Evolutionary conservation across 1,140 invertebrate species (phyloP).

Genomic region (fruit fly (Drosophila melanogaster)): Release_6_plus_ISO1_MT NT_033777.3:28516001-28516500

Average conservation of each 20-base stretch:
- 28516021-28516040: slow-evolving; percentile 84
- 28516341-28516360: slow-evolving; percentile 69
- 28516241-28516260: slow-evolving; percentile 11
- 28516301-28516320: slow-evolving; percentile 62
- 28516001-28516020: slow-evolving; percentile 62
- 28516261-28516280: slow-evolving; percentile 52
- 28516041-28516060: slow-evolving; percentile 85
- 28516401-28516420: slow-evolving; percentile 71
- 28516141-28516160: slow-evolving; percentile 41
- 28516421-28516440: slow-evolving; percentile 15
- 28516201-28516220: slow-evolving; percentile 1
- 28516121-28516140: slow-evolving; percentile 83
- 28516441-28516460: slow-evolving; percentile 7
- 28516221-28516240: slow-evolving; percentile 9
- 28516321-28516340: slow-evolving; percentile 51
- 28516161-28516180: slow-evolving; percentile 28
- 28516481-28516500: slow-evolving; percentile 51
- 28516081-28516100: slow-evolving; percentile 76
- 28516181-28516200: slow-evolving; percentile 1
- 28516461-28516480: slow-evolving; percentile 44
- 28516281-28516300: slow-evolving; percentile 57
- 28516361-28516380: slow-evolving; percentile 79
- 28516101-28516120: slow-evolving; percentile 66
- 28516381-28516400: slow-evolving; percentile 71
- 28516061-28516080: slow-evolving; percentile 85